Evolutionary conservation across 2,797 vertebrate genomes (phyloP), one percentile per base, ranked within the genome.

Genomic region (Pseudomugil gertrudae): DNA sequence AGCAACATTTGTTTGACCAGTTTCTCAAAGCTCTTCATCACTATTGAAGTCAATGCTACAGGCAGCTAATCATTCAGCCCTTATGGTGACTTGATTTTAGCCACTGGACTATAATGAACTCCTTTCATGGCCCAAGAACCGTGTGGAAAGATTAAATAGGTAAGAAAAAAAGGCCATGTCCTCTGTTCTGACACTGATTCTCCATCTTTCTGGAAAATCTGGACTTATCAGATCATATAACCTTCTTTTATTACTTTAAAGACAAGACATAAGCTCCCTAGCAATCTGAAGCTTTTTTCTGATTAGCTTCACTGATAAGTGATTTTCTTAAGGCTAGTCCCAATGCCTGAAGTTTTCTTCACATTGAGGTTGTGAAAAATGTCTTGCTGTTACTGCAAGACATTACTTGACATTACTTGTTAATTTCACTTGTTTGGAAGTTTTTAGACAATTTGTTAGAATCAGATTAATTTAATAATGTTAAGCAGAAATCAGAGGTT

Each of bases 391-490:
- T 6, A 45, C 8, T 9, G 8, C 1, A n/a, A 45, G 19, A 45
- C 40, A 45, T n/a, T n/a, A n/a, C 2, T 19, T 45, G 15, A 5
- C 3, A 9, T n/a, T 21, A n/a, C 19, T n/a, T 21, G 7, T 43
- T 43, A 19, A n/a, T 45, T 45, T 9, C n/a, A 8, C 6, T 21
- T 45, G 7, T 45, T 45, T 45, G 19, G 33, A 69, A 62, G 24
- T 45, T n/a, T 30, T 29, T 14, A 69, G 83, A 82, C 59, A 30
- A 47, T 64, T 40, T 63, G 57, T 74, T 70, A 63, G 35, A 74
- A 74, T 78, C 57, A 74, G 58, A 35, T 88, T 78, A 88, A 92
- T 81, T 85, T 80, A 89, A 87, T 87, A 76, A 19, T 89, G 79
- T 92, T 84, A 81, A 92, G 88, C 83, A 86, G 33, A 78, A 80